Base-by-base conservation (phyloP, 2,797 vertebrate genomes). In the Argyrosomus regius region DNA sequence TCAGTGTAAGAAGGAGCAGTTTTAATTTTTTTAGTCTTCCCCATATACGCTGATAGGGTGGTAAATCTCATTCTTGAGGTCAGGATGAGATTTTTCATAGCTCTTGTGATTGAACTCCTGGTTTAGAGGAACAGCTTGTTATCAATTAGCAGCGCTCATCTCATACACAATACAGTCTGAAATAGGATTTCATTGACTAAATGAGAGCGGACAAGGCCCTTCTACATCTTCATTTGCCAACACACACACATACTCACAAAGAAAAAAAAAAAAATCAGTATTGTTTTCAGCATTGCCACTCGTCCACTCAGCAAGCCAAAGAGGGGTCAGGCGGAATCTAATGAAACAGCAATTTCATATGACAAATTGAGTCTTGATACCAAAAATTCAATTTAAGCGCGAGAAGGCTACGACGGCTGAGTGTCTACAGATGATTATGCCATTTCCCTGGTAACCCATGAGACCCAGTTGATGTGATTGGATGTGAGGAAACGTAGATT, bases 361-460 rank as follows among this genome's bases (percentile, higher is more conserved):
- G 83, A 88, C 72, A 89, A 93, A 92, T 89, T 89, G 75, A 90
- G 81, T 91, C 85, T 77, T 11, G 1, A 80, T 85, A 67, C n/a
- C 43, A 59, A 82, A 74, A 83, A 92, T 87, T 72, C 2, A 89
- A 90, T 92, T 86, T 76, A 63, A 66, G 72, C 6, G 16, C 12
- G 70, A 73, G 71, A 70, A 74, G 50, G 71, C 72, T 82, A 75
- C 24, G 16, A 78, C 78, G 77, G 65, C 76, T 54, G 79, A 74
- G 86, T 84, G 87, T 88, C 83, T 79, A 72, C 80, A 76, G 64
- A 87, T 83, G 78, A 89, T 84, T 83, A 90, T 72, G 64, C 62
- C 75, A 73, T 87, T 80, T 83, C 57, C 56, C 62, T 17, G 26
- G 26, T 46, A 52, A 72, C 76, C 81, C 73, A 26, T 31, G 78